Evolutionary conservation across 2,113 vertebrate genomes (phyloP).

Genomic region (Dipodomys merriami): DNA sequence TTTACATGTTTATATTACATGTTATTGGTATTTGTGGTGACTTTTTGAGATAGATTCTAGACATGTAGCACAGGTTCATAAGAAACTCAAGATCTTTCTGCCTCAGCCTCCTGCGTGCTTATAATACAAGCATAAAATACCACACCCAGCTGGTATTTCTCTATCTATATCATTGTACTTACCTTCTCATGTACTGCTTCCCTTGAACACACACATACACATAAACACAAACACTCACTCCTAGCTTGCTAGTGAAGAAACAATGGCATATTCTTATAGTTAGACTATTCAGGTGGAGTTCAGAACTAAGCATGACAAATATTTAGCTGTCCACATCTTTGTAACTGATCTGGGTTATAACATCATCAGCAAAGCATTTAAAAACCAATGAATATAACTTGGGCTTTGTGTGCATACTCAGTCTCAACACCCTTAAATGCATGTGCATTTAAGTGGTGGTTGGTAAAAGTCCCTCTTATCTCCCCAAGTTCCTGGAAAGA

Average conservation of each 20-base stretch:
- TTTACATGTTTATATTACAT: neutral
- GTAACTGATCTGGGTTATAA: neutral
- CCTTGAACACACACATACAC: neutral
- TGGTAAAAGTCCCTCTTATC: too few species aligned
- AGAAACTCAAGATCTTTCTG: neutral
- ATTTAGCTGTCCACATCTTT: neutral
- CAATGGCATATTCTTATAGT: neutral
- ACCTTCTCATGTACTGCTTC: neutral
- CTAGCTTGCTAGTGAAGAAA: neutral
- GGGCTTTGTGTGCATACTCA: neutral
- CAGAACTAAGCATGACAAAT: slow-evolving; percentile 44
- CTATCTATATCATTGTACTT: neutral
- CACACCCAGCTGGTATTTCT: neutral
- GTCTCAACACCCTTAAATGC: neutral
- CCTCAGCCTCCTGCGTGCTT: neutral
- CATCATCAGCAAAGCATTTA: slow-evolving; percentile 2
- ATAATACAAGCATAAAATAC: neutral
- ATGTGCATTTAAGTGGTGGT: too few species aligned
- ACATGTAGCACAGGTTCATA: neutral
- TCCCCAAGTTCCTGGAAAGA: neutral
- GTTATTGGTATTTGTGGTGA: neutral
- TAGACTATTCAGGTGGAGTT: slow-evolving; percentile 3
- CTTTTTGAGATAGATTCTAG: neutral
- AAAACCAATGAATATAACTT: neutral
- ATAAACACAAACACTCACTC: neutral